These are phyloP conservation scores for Tetropium fuscum DNA, from an alignment of 2,888 invertebrate species.

Conservation along the genomic window DNA sequence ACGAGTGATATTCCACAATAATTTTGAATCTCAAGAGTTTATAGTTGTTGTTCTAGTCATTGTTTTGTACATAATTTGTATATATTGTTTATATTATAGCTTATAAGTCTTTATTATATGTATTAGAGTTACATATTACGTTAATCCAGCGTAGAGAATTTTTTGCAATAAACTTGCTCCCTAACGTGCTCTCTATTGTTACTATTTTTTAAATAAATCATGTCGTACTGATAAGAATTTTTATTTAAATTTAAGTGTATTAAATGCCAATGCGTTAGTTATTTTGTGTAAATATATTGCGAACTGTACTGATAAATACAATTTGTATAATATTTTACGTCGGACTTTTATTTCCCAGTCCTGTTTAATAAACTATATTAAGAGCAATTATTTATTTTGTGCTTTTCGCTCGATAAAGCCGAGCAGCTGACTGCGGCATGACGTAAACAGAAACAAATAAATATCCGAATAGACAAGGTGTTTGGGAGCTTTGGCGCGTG, in stretches of 20 bases:
- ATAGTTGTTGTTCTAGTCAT: slow-evolving; percentile 62
- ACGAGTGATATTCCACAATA: slow-evolving; percentile 59
- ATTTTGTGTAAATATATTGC: slow-evolving; percentile 44
- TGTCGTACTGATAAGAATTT: slow-evolving; percentile 39
- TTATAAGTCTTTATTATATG: slow-evolving; percentile 34
- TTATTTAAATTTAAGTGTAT: slow-evolving; percentile 27
- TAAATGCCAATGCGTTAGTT: slow-evolving; percentile 26
- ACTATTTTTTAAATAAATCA: slow-evolving; percentile 27
- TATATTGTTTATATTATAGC: slow-evolving; percentile 56
- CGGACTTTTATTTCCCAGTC: slow-evolving; percentile 28
- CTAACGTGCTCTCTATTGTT: slow-evolving; percentile 37
- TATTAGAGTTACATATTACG: slow-evolving; percentile 26
- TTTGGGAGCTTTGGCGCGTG: slow-evolving; percentile 57
- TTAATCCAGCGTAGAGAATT: slow-evolving; percentile 10
- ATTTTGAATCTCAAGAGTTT: slow-evolving; percentile 55
- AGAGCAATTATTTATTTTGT: slow-evolving; percentile 3
- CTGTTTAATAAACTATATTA: slow-evolving; percentile 10
- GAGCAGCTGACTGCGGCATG: slow-evolving; percentile 35
- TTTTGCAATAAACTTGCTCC: slow-evolving; percentile 29
- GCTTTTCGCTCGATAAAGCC: slow-evolving; percentile 12
- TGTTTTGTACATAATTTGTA: slow-evolving; percentile 60
- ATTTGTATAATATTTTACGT: slow-evolving; percentile 21
- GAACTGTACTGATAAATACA: slow-evolving; percentile 37
- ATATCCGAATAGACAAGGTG: slow-evolving; percentile 58
- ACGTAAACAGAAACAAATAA: slow-evolving; percentile 47